Conservation (phyloP, 2,113 vertebrate genomes). For the Sander vitreus region DNA sequence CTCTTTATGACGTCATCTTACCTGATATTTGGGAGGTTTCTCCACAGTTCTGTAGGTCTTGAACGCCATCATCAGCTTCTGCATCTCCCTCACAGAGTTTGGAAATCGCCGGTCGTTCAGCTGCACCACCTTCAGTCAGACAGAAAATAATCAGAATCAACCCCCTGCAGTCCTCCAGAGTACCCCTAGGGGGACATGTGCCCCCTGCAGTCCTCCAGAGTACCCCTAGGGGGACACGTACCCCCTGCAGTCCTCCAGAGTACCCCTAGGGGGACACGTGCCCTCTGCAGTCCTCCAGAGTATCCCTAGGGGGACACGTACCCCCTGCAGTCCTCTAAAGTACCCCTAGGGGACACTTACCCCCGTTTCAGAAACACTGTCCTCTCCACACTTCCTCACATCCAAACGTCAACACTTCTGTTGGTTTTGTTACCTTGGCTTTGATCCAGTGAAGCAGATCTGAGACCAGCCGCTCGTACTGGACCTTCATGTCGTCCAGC, state of each 20-base stretch:
- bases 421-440: constrained; percentile 73
- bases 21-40: constrained; percentile 91
- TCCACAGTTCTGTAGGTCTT: constrained; percentile 89
- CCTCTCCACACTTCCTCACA: no score
- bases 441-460: constrained; percentile 90
- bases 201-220: no score
- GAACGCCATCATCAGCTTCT: constrained; percentile 86
- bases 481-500: constrained; percentile 84
- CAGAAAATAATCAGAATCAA: background rate
- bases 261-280: no score
- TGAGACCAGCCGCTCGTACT: constrained; percentile 86
- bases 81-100: constrained; percentile 88
- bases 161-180: no score
- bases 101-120: constrained; percentile 88
- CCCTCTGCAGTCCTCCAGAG: no score
- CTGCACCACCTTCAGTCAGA: constrained; percentile 74
- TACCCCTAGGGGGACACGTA: no score
- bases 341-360: no score
- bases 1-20: background rate
- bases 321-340: no score
- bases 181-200: no score
- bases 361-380: no score
- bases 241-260: no score
- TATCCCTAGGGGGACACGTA: no score
- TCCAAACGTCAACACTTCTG: background rate